Percentiles rank a stretch among this genome's conserved stretches.
Evolutionary conservation across 2,113 vertebrate genomes (phyloP).

Genomic region (Mirounga angustirostris): DNA sequence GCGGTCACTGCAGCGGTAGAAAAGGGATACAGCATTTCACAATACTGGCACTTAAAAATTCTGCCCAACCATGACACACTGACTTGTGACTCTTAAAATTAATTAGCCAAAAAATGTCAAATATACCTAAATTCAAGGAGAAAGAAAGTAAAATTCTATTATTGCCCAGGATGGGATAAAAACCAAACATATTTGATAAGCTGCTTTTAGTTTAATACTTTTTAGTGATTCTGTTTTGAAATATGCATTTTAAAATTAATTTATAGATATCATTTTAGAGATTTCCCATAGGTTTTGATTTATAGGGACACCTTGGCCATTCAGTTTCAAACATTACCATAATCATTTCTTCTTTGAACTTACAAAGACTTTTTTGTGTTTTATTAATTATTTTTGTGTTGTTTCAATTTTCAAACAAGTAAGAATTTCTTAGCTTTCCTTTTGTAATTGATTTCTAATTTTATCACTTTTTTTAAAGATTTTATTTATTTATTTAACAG

Average conservation of each 20-base stretch:
- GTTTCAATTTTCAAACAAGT: not conserved
- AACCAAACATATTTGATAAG: not conserved
- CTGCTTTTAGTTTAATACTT: not conserved
- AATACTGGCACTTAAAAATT: not conserved
- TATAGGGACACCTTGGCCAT: not conserved
- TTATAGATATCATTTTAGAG: not conserved
- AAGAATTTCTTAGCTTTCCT: not conserved
- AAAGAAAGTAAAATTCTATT: not conserved
- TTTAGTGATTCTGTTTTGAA: not conserved
- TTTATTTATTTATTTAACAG: not conserved
- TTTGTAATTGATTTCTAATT: not conserved
- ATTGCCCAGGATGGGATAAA: not conserved
- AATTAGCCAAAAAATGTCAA: not conserved
- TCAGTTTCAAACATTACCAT: not conserved
- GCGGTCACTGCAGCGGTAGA: not conserved
- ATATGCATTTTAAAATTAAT: not conserved
- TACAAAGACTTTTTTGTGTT: not conserved
- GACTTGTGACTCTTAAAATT: not conserved
- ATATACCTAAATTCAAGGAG: not conserved
- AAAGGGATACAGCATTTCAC: not conserved
- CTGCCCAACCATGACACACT: not conserved
- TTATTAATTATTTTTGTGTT: not conserved
- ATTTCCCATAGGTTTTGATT: not conserved
- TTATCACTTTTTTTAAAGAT: not conserved
- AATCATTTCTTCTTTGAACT: not conserved